phyloP scores from a whole-genome alignment of 2,113 vertebrate genomes.

The Mesoclemmys tuberculata region DNA sequence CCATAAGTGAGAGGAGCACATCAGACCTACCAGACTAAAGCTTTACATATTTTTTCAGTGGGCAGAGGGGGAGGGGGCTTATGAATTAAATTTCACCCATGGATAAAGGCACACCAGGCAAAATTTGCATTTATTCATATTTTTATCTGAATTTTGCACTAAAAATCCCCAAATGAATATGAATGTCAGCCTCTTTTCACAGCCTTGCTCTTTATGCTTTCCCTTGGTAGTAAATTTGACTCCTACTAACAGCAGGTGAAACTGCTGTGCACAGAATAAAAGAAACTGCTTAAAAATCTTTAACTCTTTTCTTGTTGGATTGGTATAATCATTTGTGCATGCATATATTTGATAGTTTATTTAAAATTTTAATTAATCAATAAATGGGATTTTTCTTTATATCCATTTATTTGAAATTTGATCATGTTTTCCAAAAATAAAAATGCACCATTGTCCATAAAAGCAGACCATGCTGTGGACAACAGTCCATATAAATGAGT shows the following conservation, averaged over 20 bases:
- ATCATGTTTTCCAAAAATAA: not conserved
- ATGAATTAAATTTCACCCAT: not conserved
- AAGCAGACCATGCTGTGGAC: not conserved
- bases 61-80: not conserved
- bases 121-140: slow-evolving; percentile 9
- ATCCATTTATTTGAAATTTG: fast-evolving
- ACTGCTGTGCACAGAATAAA: slow-evolving; percentile 5
- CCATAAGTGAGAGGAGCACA: not conserved
- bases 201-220: slow-evolving; percentile 41
- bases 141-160: slow-evolving; percentile 24
- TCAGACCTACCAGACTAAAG: slow-evolving; percentile 1
- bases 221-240: slow-evolving; percentile 25
- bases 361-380: slow-evolving; percentile 12
- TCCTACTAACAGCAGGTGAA: not conserved
- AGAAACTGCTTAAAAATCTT: slow-evolving; percentile 35
- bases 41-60: not conserved
- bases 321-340: not conserved
- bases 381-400: not conserved
- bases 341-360: not conserved
- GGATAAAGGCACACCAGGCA: not conserved
- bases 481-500: not conserved
- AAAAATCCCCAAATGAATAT: slow-evolving; percentile 31
- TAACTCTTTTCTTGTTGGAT: slow-evolving; percentile 48
- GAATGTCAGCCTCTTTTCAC: not conserved
- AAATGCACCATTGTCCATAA: not conserved